Base-by-base conservation (phyloP, 2,113 vertebrate genomes). In the Malurus melanocephalus region DNA sequence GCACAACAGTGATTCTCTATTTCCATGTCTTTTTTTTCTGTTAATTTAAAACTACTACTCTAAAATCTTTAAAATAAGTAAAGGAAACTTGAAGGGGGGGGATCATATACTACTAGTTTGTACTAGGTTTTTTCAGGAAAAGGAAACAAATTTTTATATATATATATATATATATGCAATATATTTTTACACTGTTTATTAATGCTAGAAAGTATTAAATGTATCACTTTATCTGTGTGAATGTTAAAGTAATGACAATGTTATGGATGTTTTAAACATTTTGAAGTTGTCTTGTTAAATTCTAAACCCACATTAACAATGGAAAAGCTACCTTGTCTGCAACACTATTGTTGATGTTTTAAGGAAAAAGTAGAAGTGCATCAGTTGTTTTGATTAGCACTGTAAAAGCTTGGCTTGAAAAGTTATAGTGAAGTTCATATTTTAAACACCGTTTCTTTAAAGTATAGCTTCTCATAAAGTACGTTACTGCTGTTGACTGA, bases 151-250 rank as follows among this genome's bases (percentile, higher is more conserved):
- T 96, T 94, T 96, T 91, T 95, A 91, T 96, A 92, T 96, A 92
- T 93, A 71, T 80, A 92, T 93, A 71, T 80, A 80, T 84, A 95
- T 85, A 95, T 87, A 94, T 94, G 96, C 81, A 81, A 94, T 97
- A 94, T 98, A 97, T 97, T 98, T 98, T 97, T 98, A 96, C 97
- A 97, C 97, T 95, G 94, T 95, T 94, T 95, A 95, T 94, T 96
- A 96, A 95, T 92, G 91, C 93, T 87, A 93, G 89, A 88, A 95
- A 93, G 93, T 87, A 88, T 93, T 76, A 94, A 94, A 93, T 83
- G 59, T 91, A 84, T 95, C 93, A 95, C 95, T 95, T 95, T 95
- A 94, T 95, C 93, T 56, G 91, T 82, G 93, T 92, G 92, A 91
- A 79, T 92, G 94, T 95, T 94, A 56, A 80, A 87, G 94, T 91